Percentiles rank a stretch among this genome's conserved stretches.
phyloP scores from a whole-genome alignment of 1,140 invertebrate genomes.

The Magallana angulata region DNA sequence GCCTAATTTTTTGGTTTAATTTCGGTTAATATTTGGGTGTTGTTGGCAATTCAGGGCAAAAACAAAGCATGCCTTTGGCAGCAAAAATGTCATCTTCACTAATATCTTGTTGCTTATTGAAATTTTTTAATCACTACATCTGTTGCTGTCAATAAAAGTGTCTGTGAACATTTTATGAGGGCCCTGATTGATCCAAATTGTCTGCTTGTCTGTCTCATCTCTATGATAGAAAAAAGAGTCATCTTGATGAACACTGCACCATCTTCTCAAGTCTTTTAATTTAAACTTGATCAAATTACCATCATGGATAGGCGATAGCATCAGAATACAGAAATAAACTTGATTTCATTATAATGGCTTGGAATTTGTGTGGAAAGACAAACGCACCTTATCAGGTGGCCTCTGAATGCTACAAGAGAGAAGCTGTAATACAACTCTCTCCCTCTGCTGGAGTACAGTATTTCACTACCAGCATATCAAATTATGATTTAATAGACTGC shows the following conservation, averaged over 20 bases:
- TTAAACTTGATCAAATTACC: constrained; percentile 11
- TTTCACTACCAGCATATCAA: background rate
- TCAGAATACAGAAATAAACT: constrained; percentile 22
- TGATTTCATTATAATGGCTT: constrained; percentile 13
- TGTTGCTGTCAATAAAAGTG: constrained; percentile 16
- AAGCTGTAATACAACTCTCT: too few relatives aligned
- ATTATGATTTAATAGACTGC: background rate
- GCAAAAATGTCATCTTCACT: constrained; percentile 11
- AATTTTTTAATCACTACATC: constrained; percentile 20
- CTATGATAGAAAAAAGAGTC: background rate
- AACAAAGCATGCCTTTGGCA: background rate
- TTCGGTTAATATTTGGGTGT: background rate
- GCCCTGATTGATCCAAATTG: background rate
- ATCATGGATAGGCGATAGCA: background rate
- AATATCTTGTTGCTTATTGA: constrained; percentile 14
- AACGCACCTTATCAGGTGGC: background rate
- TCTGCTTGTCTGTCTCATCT: constrained; percentile 4
- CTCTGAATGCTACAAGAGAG: background rate
- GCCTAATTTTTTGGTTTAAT: constrained; percentile 10
- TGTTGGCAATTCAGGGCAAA: background rate
- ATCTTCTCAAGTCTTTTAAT: background rate
- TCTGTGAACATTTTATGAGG: constrained; percentile 19
- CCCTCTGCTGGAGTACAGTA: too few relatives aligned
- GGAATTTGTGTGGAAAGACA: background rate
- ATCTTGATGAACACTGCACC: background rate